Base-by-base conservation (phyloP, 2,888 invertebrate genomes). In the Axea sp. region DNA sequence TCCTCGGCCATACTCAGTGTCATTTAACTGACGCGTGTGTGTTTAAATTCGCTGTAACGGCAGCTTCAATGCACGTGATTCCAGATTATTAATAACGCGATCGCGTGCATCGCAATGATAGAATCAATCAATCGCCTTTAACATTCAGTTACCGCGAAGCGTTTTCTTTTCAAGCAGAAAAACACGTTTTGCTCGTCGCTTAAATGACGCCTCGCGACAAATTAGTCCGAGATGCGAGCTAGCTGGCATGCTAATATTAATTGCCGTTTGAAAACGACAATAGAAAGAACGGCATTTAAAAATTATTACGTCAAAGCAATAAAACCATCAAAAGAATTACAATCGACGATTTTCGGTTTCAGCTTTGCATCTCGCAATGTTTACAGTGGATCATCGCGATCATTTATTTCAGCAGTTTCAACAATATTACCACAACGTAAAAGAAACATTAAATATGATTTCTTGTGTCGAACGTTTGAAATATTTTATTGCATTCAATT, bases 21-120 rank as follows among this genome's bases (percentile, higher is more conserved):
- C 73, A 43, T 57, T 60, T 33, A 49, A 62, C 35, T 55, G 35
- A 49, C 55, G 64, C 60, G 55, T 59, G 65, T 31, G 59, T 59
- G 47, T 49, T 39, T 15, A 67, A 64, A 33, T 51, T 59, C 59
- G 37, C 30, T 19, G 35, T 45, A 35, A 33, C 39, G 17, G 51
- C 53, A 59, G 55, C 51, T 9, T 8, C 35, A 19, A n/a, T 30
- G 37, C 45, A 53, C 55, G 62, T 71, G 62, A 71, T 71, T 37
- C 35, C 26, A n/a, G 26, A 4, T 15, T 11, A 49, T 19, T 45
- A 60, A 69, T 33, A n/a, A 31, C 9, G 17, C 45, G 31, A 57
- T 72, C 55, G 65, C 55, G 65, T 64, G 64, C 53, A 35, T 12
- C 17, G 31, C 31, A 1, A 17, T 28, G 37, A n/a, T n/a, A n/a